Base-by-base conservation (phyloP, 2,888 invertebrate species). In the Copidosoma aretas region DNA sequence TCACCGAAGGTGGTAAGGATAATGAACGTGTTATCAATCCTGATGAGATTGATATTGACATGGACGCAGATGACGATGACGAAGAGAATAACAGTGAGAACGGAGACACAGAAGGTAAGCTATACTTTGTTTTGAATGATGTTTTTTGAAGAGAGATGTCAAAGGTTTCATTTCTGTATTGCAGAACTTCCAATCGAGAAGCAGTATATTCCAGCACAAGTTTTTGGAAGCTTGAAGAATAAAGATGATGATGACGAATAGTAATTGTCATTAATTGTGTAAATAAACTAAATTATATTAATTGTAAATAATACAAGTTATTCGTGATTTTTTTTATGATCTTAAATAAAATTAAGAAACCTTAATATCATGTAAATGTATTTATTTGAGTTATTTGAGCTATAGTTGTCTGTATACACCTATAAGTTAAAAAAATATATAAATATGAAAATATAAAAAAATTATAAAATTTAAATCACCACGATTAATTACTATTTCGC, bases 31-130 rank as follows among this genome's bases (percentile, higher is more conserved):
- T 93, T 56, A 87, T 90, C 58, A 94, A 95, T 88, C 94, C 94
- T 21, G 94, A 94, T 85, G 94, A 95, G 85, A 94, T 95, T 79
- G 89, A 93, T 78, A 92, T 94, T 81, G 93, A 92, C 78, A 90
- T 91, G 74, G 91, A 91, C 69, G 87, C 85, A 60, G 89, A 89
- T 1, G 90, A 90, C 21, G 89, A 89, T 8, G 88, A 86, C 54
- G 86, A 87, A 22, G 86, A 88, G 17, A 32, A 32, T 10, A 86
- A 88, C 58, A 88, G 86, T 60, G 87, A 86, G 57, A 86, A 86
- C 46, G 86, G 88, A n/a, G 86, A 86, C 78, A 88, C 84, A 68
- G 85, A 84, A 75, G 85, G 87, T 82, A 77, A 60, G 70, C 57
- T 25, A 58, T 49, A 59, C 17, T 49, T 17, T 17, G 19, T 43